phyloP scores from a whole-genome alignment of 1,140 invertebrate species.

The Brevipalpus yothersi region DNA sequence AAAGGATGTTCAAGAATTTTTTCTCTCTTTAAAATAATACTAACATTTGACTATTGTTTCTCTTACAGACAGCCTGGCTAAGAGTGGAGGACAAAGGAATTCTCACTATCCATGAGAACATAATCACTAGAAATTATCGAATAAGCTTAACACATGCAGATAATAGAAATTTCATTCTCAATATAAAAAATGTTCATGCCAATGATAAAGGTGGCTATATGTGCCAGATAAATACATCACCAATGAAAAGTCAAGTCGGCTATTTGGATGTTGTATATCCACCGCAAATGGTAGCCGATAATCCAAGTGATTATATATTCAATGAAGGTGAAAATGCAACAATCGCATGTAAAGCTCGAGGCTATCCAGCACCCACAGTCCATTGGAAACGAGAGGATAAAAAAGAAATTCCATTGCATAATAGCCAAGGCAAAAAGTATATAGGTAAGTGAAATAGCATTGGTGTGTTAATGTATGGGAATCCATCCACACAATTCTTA shows the following conservation, averaged over 20 bases:
- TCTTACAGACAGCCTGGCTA: slow-evolving; percentile 43
- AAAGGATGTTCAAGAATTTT: too few species aligned
- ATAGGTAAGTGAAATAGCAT: neutral
- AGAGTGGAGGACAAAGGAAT: slow-evolving; percentile 80
- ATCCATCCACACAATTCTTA: neutral
- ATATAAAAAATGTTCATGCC: slow-evolving; percentile 67
- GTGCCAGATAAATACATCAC: slow-evolving; percentile 21
- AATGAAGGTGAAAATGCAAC: slow-evolving; percentile 68
- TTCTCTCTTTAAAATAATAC: too few species aligned
- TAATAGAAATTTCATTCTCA: slow-evolving; percentile 36
- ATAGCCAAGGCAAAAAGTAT: slow-evolving; percentile 6
- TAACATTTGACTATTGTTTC: neutral
- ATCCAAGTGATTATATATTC: slow-evolving; percentile 67
- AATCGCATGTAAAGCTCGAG: slow-evolving; percentile 58
- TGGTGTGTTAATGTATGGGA: neutral
- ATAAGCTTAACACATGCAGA: slow-evolving; percentile 66
- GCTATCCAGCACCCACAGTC: slow-evolving; percentile 55
- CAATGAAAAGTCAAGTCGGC: slow-evolving; percentile 67
- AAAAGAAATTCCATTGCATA: slow-evolving; percentile 6
- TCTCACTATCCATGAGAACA: slow-evolving; percentile 63
- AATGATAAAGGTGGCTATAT: slow-evolving; percentile 40
- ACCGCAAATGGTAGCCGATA: slow-evolving; percentile 74
- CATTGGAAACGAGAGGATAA: slow-evolving; percentile 6
- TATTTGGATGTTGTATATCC: slow-evolving; percentile 78
- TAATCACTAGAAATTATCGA: slow-evolving; percentile 69